phyloP scores from a whole-genome alignment of 2,113 vertebrate species.

The Strigops habroptila region DNA sequence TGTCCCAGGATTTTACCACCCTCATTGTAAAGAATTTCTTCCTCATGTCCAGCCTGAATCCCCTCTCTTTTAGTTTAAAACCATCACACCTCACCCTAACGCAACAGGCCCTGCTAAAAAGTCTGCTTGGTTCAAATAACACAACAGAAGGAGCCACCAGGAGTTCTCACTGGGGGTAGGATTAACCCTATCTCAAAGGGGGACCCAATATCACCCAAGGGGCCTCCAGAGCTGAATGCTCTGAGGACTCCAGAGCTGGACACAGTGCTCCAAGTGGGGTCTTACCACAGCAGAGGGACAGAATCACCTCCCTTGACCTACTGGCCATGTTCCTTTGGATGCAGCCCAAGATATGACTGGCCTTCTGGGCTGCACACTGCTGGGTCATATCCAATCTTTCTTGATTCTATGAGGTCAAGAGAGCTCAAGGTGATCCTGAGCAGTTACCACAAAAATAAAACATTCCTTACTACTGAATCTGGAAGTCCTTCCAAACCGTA shows the following conservation, averaged over 20 bases:
- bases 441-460: not conserved
- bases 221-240: not conserved
- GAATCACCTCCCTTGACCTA: not conserved
- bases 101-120: not conserved
- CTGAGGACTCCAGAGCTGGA: not conserved
- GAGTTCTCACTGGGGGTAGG: not conserved
- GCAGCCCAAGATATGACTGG: not conserved
- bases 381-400: not conserved
- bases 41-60: not conserved
- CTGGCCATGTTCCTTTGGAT: not conserved
- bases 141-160: not conserved
- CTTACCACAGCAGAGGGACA: not conserved
- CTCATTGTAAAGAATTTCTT: not conserved
- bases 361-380: not conserved
- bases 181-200: too few relatives aligned
- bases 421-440: not conserved
- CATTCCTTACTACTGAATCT: not conserved
- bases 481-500: not conserved
- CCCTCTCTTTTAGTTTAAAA: not conserved
- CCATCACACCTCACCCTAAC: not conserved
- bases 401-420: not conserved
- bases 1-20: not conserved
- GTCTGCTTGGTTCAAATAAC: not conserved
- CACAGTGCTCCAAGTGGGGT: not conserved
- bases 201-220: not conserved